Evolutionary conservation across 2,888 invertebrate genomes (phyloP), one percentile per base, ranked within the genome.

Genomic region (Drosophila infuscata): DNA sequence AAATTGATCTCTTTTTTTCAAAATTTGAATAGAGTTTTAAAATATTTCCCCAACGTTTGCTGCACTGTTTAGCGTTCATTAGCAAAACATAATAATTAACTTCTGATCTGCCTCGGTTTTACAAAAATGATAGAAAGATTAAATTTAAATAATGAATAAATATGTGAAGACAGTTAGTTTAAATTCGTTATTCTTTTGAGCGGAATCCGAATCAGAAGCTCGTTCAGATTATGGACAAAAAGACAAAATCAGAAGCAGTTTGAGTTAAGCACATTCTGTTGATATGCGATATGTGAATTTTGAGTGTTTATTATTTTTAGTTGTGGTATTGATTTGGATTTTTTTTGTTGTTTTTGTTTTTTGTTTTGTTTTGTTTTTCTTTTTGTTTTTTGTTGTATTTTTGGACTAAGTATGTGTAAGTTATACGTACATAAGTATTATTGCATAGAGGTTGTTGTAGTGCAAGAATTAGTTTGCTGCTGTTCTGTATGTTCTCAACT

Each of bases 281-380:
- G 56, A 61, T 77, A 81, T 77, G 78, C 77, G 82, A 81, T 81
- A 77, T 77, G 72, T 77, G 78, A 81, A 74, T 77, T 70, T 70
- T 64, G 64, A 48, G 43, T 65, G 53, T 76, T 43, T 48, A 57
- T 58, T 62, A 65, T 57, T 25, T 36, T 32, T 11, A n/a, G n/a
- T 25, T 25, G 3, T 53, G 36, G 15, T 46, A 46, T 25, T 46
- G 29, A 17, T 17, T 25, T 25, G 25, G 25, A 25, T 38, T 17
- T 9, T 35, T 36, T 7, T 48, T 33, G 32, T 29, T 36, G 7
- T 30, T 35, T n/a, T 36, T 20, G 15, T 25, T n/a, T 41, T 36
- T 1, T 11, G 38, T 20, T 15, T 30, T 20, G 7, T 30, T 53
- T 41, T 51, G 25, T 33, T 12, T 9, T 36, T 46, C 33, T 29